A percentile compares a stretch with the other conserved stretches of the same genome.
These are phyloP conservation scores for Diploscapter pachys DNA, from an alignment of 1,140 invertebrate species.

Conservation along the genomic window DNA sequence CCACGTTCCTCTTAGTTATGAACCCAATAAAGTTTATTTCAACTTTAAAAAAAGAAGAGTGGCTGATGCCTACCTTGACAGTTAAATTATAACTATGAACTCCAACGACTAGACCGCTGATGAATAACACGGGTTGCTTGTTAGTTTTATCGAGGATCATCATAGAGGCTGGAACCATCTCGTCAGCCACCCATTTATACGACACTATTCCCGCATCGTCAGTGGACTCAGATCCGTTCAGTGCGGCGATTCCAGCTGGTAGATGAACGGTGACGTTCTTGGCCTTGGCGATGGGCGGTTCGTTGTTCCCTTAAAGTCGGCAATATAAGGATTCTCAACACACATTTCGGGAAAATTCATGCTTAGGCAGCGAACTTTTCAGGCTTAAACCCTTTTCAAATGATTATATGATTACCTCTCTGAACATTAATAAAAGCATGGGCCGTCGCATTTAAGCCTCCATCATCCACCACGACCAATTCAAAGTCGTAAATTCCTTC, in stretches of 20 bases:
- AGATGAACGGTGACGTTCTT: conserved; percentile 9
- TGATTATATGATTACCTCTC: conserved; percentile 10
- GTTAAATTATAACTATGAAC: neutral
- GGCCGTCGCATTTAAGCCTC: neutral
- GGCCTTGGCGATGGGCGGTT: conserved; percentile 6
- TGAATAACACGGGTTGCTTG: no score
- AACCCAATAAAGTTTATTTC: no score
- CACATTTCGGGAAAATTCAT: no score
- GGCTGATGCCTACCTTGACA: conserved; percentile 2
- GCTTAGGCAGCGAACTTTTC: no score
- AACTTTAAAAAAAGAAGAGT: conserved; percentile 3
- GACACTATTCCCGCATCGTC: conserved; percentile 16
- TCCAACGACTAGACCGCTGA: neutral
- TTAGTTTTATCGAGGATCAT: no score
- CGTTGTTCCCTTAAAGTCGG: conserved; percentile 14
- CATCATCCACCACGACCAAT: conserved; percentile 5
- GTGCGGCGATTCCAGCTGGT: conserved; percentile 3
- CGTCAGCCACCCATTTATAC: conserved; percentile 11
- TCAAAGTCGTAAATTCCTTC: conserved; percentile 6
- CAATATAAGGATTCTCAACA: no score
- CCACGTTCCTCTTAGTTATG: no score
- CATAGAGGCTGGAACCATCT: conserved; percentile 9
- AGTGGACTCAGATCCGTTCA: conserved; percentile 1
- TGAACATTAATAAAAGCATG: conserved; percentile 3
- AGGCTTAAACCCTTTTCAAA: no score